phyloP scores from a whole-genome alignment of 2,888 invertebrate species.

The Campopleginae sp. region DNA sequence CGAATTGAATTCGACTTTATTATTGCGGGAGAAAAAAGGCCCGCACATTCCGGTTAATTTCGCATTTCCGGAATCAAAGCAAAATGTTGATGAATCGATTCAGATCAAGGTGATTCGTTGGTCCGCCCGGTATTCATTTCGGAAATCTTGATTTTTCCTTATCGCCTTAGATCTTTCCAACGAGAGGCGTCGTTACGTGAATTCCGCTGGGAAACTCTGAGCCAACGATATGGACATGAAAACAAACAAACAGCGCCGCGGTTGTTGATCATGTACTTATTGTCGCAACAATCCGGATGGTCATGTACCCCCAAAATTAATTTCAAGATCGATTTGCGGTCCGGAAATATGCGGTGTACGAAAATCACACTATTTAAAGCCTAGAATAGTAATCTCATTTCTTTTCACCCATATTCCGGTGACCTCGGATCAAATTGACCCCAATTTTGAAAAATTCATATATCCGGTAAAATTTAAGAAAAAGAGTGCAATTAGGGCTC shows the following conservation, averaged over 20 bases:
- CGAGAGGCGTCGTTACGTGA: not conserved
- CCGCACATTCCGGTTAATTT: not conserved
- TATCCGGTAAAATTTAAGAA: too few relatives aligned
- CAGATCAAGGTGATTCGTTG: not conserved
- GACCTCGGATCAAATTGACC: too few relatives aligned
- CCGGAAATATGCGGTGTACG: slow-evolving; percentile 37
- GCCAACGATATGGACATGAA: not conserved
- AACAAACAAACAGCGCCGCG: slow-evolving; percentile 8
- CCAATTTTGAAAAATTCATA: too few relatives aligned
- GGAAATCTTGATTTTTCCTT: slow-evolving; percentile 51
- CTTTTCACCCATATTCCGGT: too few relatives aligned
- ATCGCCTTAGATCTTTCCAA: not conserved
- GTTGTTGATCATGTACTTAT: slow-evolving; percentile 20
- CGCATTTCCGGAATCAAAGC: not conserved
- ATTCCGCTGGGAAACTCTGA: slow-evolving; percentile 27
- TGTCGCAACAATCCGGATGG: slow-evolving; percentile 19
- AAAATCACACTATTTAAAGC: too few relatives aligned
- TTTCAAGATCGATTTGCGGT: slow-evolving; percentile 16
- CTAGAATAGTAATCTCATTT: too few relatives aligned
- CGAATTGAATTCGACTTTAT: not conserved
- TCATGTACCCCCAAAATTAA: slow-evolving; percentile 28
- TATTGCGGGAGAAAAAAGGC: not conserved
- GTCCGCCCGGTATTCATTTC: slow-evolving; percentile 54
- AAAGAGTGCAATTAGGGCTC: too few relatives aligned
- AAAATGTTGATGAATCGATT: not conserved